Percentiles rank a stretch among this genome's conserved stretches.
These are phyloP conservation scores for Sphyrna mokarran DNA, from an alignment of 2,113 vertebrate species.

Conservation along the genomic window DNA sequence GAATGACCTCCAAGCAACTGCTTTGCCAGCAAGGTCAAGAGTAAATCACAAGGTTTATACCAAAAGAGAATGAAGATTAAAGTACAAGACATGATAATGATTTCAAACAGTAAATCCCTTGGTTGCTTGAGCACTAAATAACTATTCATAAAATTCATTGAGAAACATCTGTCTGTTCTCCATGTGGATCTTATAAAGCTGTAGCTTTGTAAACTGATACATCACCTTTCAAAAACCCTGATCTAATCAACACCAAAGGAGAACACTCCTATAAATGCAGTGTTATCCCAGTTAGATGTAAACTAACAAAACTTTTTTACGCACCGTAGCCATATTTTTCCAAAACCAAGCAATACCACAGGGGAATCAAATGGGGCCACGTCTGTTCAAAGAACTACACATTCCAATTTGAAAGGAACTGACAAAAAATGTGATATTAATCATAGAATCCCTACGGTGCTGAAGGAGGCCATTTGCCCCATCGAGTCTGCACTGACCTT, in stretches of 20 bases:
- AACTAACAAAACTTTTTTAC: neutral
- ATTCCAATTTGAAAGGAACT: neutral
- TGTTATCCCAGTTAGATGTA: too few species aligned
- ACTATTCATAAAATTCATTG: neutral
- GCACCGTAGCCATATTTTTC: neutral
- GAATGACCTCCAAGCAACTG: neutral
- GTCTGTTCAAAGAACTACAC: neutral
- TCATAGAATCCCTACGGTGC: neutral
- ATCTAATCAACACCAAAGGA: neutral
- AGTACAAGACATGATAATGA: neutral
- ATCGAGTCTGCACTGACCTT: too few species aligned
- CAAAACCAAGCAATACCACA: neutral
- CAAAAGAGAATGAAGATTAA: constrained; percentile 13
- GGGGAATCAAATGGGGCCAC: neutral
- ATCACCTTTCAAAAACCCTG: neutral
- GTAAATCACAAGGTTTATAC: neutral
- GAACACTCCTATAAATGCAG: neutral
- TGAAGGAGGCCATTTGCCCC: too few species aligned
- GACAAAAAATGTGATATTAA: neutral
- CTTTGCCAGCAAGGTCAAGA: neutral
- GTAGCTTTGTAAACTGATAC: neutral
- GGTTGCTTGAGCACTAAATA: neutral
- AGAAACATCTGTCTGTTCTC: neutral
- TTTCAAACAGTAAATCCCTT: neutral
- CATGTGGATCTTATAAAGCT: neutral